phyloP scores from a whole-genome alignment of 2,113 vertebrate species.

The Irena cyanogastra region DNA sequence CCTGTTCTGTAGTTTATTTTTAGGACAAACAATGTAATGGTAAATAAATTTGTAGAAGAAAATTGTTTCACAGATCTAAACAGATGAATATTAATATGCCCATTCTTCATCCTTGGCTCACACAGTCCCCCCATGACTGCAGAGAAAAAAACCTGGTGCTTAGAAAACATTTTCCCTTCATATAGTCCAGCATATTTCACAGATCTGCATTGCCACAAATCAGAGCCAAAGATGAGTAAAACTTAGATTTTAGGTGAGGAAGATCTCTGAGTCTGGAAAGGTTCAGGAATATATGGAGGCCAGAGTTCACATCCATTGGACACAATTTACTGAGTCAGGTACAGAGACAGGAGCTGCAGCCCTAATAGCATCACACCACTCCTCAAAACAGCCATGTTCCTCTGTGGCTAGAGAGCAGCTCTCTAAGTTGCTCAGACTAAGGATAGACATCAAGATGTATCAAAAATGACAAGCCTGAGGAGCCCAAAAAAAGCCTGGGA shows the following conservation, averaged over 20 bases:
- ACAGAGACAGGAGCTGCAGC: neutral
- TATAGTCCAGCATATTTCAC: slow-evolving; percentile 44
- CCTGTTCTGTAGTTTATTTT: neutral
- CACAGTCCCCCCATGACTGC: neutral
- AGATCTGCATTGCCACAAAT: slow-evolving; percentile 26
- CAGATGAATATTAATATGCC: neutral
- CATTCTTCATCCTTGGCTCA: slow-evolving; percentile 42
- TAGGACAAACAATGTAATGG: neutral
- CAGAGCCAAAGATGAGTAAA: slow-evolving; percentile 47
- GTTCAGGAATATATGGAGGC: slow-evolving; percentile 27
- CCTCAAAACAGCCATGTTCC: neutral
- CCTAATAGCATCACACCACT: neutral
- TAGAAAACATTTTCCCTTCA: slow-evolving; percentile 50
- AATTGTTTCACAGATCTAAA: neutral
- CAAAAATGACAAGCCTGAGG: neutral
- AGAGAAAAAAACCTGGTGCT: neutral
- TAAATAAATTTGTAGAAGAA: neutral
- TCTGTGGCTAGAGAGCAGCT: neutral
- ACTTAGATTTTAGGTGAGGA: slow-evolving; percentile 43
- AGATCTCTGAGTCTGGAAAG: slow-evolving; percentile 2
- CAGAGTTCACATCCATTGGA: neutral
- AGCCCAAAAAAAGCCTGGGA: neutral
- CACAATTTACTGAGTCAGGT: neutral
- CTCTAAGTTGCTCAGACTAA: neutral
- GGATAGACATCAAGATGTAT: neutral